Conservation (phyloP, 2,888 invertebrate species). For the Dicyrtoma fusca region DNA sequence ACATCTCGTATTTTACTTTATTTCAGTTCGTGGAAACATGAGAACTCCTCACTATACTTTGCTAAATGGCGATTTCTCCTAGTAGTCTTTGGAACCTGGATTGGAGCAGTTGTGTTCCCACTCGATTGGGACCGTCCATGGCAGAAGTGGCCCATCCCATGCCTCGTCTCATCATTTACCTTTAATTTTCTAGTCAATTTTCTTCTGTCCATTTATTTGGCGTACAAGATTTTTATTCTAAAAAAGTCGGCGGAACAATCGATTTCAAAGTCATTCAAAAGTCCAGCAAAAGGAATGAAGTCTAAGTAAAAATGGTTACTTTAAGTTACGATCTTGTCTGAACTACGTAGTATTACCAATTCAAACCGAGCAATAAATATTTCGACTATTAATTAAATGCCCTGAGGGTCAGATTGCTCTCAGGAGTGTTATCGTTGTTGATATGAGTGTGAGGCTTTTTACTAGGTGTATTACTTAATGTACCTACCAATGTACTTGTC, state of each 20-base stretch:
- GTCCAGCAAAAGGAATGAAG: constrained; percentile 14
- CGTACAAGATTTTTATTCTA: constrained; percentile 11
- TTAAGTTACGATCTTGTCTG: too few species aligned
- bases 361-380: too few species aligned
- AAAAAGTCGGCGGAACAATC: constrained; percentile 10
- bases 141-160: constrained; percentile 59
- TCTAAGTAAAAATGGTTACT: too few species aligned
- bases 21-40: constrained; percentile 46
- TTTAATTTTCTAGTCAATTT: constrained; percentile 41
- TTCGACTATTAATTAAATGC: too few species aligned
- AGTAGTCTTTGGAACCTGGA: constrained; percentile 77
- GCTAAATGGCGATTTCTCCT: constrained; percentile 57
- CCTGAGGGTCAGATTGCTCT: too few species aligned
- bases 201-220: constrained; percentile 42
- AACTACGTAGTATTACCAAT: too few species aligned
- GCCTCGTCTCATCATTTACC: constrained; percentile 43
- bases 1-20: too few species aligned
- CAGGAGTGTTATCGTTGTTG: too few species aligned
- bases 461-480: too few species aligned
- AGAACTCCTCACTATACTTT: constrained; percentile 42
- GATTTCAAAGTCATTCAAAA: constrained; percentile 12
- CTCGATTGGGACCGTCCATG: constrained; percentile 89
- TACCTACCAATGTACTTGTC: too few species aligned
- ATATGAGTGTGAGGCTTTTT: too few species aligned
- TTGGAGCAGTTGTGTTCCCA: constrained; percentile 82